Conservation (phyloP, 2,797 vertebrate species). For the Sparus aurata region DNA sequence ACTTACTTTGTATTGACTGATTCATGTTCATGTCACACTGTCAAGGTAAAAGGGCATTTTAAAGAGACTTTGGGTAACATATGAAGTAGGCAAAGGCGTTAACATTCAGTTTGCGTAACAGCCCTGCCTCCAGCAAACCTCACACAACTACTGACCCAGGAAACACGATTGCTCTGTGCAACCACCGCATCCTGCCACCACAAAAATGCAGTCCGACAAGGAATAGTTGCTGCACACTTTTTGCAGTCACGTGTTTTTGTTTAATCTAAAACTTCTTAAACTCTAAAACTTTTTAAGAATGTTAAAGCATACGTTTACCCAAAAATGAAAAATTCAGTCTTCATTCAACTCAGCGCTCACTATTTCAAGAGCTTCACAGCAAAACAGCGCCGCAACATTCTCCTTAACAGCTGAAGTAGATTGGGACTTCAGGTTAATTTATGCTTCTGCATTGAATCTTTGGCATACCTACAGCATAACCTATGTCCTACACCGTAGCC, state of each 20-base stretch:
- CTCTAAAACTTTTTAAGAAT: neutral
- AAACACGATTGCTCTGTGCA: constrained; percentile 12
- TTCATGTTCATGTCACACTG: constrained; percentile 44
- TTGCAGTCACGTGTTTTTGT: neutral
- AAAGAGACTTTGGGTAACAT: constrained; percentile 14
- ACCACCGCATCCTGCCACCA: neutral
- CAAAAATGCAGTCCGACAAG: neutral
- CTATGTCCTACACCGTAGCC: too few relatives aligned
- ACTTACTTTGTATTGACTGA: constrained; percentile 42
- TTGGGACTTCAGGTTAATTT: too few relatives aligned
- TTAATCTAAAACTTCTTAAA: too few relatives aligned
- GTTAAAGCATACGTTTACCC: neutral
- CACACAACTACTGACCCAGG: constrained; percentile 1
- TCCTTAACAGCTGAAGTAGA: too few relatives aligned
- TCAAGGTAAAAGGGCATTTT: constrained; percentile 37
- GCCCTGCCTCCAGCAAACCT: constrained; percentile 10
- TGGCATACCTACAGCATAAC: too few relatives aligned
- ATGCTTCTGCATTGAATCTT: too few relatives aligned
- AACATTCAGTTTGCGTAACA: constrained; percentile 14
- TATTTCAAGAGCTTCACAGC: too few relatives aligned
- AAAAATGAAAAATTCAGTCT: too few relatives aligned
- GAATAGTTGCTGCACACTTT: neutral
- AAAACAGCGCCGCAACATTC: too few relatives aligned
- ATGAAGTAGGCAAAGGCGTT: constrained; percentile 13
- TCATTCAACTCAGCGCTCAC: too few relatives aligned